Base-by-base conservation (phyloP, 1,140 invertebrate genomes). In the Bombus impatiens region DNA sequence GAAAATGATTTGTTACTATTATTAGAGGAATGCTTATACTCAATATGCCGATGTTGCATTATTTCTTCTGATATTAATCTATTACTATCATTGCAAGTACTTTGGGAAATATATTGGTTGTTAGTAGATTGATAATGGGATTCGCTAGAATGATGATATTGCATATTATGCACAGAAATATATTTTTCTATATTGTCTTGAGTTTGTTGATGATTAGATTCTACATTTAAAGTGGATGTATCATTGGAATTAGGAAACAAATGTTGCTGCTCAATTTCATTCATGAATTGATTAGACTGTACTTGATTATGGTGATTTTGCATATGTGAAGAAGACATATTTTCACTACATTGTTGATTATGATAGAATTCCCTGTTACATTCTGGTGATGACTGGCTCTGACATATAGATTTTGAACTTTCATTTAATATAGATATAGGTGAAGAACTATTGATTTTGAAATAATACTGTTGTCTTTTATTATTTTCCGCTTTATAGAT, bases 401-500 rank as follows among this genome's bases (percentile, higher is more conserved):
- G 83, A 15, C 72, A 67, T 62, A 70, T n/a, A 37, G 32, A 18
- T 6, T 82, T 47, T 47, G 47, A 44, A 28, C 15, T 35, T 76
- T 83, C 40, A 35, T 25, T 76, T 84, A 81, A 86, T 18, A 67
- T 22, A 67, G 57, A 59, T 35, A 67, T 42, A 62, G 57, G 28
- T 68, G 78, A 67, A 75, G 44, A 53, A 44, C 28, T 82, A 57
- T 82, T 62, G 40, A 68, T 44, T 74, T 35, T 68, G 22, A 79
- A 75, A 82, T 82, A 81, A 81, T 86, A 86, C 59, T 86, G 79
- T 75, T 85, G 35, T 37, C 40, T 82, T 82, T 75, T 44, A 57
- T 57, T 67, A 32, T 86, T 35, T 75, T 74, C 59, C 67, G 70
- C 10, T 67, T 57, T 40, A 67, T 67, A 28, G 12, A 81, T 82